Percentiles rank a stretch among this genome's conserved stretches.
These are phyloP conservation scores for Ciconia boyciana DNA, from an alignment of 2,113 vertebrate genomes.

Conservation along the genomic window DNA sequence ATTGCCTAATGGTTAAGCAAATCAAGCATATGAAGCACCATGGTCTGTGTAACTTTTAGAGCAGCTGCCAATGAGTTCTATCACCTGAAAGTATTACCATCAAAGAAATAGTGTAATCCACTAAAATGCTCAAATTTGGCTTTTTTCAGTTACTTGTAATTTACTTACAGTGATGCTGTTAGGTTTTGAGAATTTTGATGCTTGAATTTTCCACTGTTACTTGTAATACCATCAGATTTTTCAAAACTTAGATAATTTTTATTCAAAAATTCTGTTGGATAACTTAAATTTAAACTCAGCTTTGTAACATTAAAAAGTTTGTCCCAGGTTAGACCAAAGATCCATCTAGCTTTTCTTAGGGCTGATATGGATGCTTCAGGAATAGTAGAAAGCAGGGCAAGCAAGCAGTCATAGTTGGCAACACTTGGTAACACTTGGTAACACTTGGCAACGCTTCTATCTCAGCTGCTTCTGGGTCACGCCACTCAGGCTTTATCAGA, in stretches of 20 bases:
- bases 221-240: neutral
- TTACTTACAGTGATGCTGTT: neutral
- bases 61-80: neutral
- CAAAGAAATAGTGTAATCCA: neutral
- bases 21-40: neutral
- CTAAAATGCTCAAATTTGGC: neutral
- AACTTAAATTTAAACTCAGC: neutral
- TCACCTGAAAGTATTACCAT: neutral
- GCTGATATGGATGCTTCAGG: neutral
- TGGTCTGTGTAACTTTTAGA: neutral
- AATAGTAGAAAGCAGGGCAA: neutral
- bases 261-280: neutral
- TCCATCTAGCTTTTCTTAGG: neutral
- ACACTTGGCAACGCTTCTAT: neutral
- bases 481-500: neutral
- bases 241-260: neutral
- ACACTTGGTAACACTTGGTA: neutral
- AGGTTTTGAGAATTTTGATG: neutral
- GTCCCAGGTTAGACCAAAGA: neutral
- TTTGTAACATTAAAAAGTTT: neutral
- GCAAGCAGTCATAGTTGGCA: neutral
- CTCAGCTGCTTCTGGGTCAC: neutral
- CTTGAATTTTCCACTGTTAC: neutral
- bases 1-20: neutral
- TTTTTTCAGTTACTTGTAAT: neutral